Evolutionary conservation across 2,113 vertebrate genomes (phyloP), one percentile per base, ranked within the genome.

Genomic region (Rhabdomys dilectus): DNA sequence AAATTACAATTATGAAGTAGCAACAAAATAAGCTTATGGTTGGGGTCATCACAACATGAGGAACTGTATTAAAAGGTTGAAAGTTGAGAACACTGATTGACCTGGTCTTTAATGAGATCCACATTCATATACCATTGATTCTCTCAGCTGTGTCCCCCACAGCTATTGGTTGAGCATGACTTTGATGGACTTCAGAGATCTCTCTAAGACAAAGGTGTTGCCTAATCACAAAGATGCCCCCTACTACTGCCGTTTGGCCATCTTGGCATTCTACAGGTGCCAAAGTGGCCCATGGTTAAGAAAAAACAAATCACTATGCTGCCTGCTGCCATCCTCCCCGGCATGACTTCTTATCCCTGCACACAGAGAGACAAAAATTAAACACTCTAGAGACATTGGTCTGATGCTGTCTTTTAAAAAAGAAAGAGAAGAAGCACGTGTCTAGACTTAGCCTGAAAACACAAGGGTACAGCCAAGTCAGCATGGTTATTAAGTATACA

Each of bases 401-500:
- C 94, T 66, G 86, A n/a, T n/a, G 78, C 45, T 9, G 1, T 39
- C 34, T 85, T 91, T 21, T 12, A 56, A 39, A 88, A 68, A 10
- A 80, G n/a, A 88, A 81, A 42, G 36, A 2, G 6, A 85, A 81
- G 62, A 42, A 3, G 7, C 34, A 26, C 8, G 8, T n/a, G 88
- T 88, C 80, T 85, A 90, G 82, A 66, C 56, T 78, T 62, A 82
- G 72, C 2, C 48, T 29, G 8, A 24, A 56, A 88, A 21, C 39
- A 80, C 58, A 66, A 89, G 5, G 1, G 64, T 72, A 56, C 26
- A 66, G 84, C 31, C 80, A n/a, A 87, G 21, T n/a, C 78, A 90
- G 51, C 51, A 31, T 92, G 88, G 76, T 58, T 96, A 48, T 88
- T 82, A 75, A 85, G 34, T 31, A 19, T 21, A 66, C 51, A 73